These are phyloP conservation scores for Melanostoma mellinum DNA, from an alignment of 2,888 invertebrate genomes.

Conservation along the genomic window DNA sequence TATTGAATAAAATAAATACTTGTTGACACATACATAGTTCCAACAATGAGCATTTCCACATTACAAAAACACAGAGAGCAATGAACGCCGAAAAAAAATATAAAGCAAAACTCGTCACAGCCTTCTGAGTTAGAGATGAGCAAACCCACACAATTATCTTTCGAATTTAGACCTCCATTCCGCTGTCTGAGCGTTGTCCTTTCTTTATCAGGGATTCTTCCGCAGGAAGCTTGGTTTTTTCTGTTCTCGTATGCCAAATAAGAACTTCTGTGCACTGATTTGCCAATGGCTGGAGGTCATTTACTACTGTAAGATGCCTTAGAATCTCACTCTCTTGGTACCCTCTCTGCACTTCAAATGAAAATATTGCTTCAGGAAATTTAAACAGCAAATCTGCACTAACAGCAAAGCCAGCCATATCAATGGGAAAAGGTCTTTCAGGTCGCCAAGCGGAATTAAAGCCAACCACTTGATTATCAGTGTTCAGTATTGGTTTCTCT, in stretches of 20 bases:
- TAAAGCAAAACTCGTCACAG: slow-evolving; percentile 40
- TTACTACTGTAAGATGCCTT: slow-evolving; percentile 87
- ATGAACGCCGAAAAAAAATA: slow-evolving; percentile 1
- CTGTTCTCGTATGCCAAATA: slow-evolving; percentile 99
- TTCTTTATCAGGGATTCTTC: slow-evolving; percentile 84
- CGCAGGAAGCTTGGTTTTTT: slow-evolving; percentile 90
- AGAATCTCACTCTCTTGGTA: slow-evolving; percentile 94
- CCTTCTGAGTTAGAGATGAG: slow-evolving; percentile 46
- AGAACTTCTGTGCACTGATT: slow-evolving; percentile 96
- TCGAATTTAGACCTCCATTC: slow-evolving; percentile 83
- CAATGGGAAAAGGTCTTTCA: slow-evolving; percentile 95
- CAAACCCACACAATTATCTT: not conserved
- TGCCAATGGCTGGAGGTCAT: slow-evolving; percentile 94
- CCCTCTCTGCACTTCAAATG: slow-evolving; percentile 92
- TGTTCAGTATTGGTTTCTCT: slow-evolving; percentile 91
- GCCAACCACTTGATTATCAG: slow-evolving; percentile 83
- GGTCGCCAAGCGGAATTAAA: slow-evolving; percentile 93
- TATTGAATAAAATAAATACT: not conserved
- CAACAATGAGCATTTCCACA: not conserved
- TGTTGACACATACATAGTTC: not conserved
- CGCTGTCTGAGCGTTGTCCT: slow-evolving; percentile 84
- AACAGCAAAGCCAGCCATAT: slow-evolving; percentile 98
- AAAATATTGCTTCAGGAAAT: slow-evolving; percentile 89
- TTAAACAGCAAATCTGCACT: slow-evolving; percentile 89
- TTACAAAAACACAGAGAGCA: slow-evolving; percentile 33